These are phyloP conservation scores for Lerista edwardsae DNA, from an alignment of 2,797 vertebrate genomes.

Conservation along the genomic window DNA sequence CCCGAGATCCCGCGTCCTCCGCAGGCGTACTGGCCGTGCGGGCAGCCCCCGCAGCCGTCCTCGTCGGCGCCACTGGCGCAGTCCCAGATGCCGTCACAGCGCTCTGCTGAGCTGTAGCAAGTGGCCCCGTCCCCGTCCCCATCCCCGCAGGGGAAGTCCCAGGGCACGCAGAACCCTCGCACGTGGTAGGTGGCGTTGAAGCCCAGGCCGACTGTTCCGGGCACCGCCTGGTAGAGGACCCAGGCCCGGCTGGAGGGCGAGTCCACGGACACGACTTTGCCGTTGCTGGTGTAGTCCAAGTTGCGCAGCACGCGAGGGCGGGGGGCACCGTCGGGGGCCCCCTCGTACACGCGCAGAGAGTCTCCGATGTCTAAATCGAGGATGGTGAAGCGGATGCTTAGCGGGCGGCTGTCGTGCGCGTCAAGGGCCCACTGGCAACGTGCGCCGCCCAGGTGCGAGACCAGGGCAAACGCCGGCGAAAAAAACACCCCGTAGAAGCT, in stretches of 20 bases:
- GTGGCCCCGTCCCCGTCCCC: slow-evolving; percentile 78
- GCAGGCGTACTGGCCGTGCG: slow-evolving; percentile 80
- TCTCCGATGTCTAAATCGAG: slow-evolving; percentile 81
- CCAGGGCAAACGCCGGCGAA: slow-evolving; percentile 74
- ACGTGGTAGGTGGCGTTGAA: slow-evolving; percentile 93
- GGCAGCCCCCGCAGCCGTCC: slow-evolving; percentile 83
- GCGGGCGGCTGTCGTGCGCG: slow-evolving; percentile 84
- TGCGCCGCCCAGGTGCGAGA: slow-evolving; percentile 38
- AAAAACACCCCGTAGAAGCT: slow-evolving; percentile 89
- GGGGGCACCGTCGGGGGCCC: slow-evolving; percentile 59
- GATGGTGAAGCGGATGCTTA: slow-evolving; percentile 85
- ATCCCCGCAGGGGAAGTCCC: slow-evolving; percentile 86
- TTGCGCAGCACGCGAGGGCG: slow-evolving; percentile 49
- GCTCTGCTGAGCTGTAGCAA: slow-evolving; percentile 85
- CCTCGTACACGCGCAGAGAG: slow-evolving; percentile 80
- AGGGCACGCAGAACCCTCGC: slow-evolving; percentile 87
- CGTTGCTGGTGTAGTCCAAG: slow-evolving; percentile 83
- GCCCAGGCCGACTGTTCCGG: slow-evolving; percentile 73
- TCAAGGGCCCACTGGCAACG: slow-evolving; percentile 87
- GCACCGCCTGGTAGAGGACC: slow-evolving; percentile 76
- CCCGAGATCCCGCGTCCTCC: slow-evolving; percentile 66
- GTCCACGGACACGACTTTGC: slow-evolving; percentile 84
- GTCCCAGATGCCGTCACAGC: slow-evolving; percentile 89
- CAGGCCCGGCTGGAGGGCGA: slow-evolving; percentile 84
- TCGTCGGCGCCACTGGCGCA: slow-evolving; percentile 88